Base-by-base conservation (phyloP, 2,888 invertebrate genomes). In the Xestia xanthographa region DNA sequence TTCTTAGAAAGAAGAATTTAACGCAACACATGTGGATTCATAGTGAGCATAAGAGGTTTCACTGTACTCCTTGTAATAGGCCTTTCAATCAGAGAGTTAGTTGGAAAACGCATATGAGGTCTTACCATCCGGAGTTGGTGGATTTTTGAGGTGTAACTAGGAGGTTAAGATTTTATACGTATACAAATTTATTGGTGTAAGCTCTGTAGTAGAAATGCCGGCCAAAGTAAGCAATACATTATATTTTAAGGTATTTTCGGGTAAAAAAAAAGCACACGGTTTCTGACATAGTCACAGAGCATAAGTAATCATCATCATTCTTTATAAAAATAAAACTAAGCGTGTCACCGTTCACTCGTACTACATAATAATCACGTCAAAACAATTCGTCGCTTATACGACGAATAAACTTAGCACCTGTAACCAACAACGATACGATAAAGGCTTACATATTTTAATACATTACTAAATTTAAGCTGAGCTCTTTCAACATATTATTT, bases 11-110 rank as follows among this genome's bases (percentile, higher is more conserved):
- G 78, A 92, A 92, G 66, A 92, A 91, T 73, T 85, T 95, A 65
- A 86, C 84, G 0, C 92, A 92, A 65, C 95, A 95, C 70, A 91
- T 92, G 86, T 93, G 94, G 93, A 91, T 94, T 12, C 94, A 95
- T 48, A 94, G 90, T 50, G 93, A 94, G 38, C 86, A 90, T 29
- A 94, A 94, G 66, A 86, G 93, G 63, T 94, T 93, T 71, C 89
- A 90, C 20, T 94, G 94, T 70, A 83, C 77, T 0, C 79, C 87
- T 0, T 94, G 94, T 75, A 90, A 90, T 77, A 93, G 92, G 71
- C 82, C 88, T 34, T 93, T 93, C 43, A 91, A 90, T 80, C 92
- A 92, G 62, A 84, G 86, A 76, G 91, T 90, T 6, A 92, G 90
- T 66, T 92, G 90, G 90, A 93, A 92, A 70, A 92, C 91, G 0